A percentile compares a stretch with the other conserved stretches of the same genome.
Conservation (phyloP, 2,113 vertebrate species). For the Addax nasomaculatus region DNA sequence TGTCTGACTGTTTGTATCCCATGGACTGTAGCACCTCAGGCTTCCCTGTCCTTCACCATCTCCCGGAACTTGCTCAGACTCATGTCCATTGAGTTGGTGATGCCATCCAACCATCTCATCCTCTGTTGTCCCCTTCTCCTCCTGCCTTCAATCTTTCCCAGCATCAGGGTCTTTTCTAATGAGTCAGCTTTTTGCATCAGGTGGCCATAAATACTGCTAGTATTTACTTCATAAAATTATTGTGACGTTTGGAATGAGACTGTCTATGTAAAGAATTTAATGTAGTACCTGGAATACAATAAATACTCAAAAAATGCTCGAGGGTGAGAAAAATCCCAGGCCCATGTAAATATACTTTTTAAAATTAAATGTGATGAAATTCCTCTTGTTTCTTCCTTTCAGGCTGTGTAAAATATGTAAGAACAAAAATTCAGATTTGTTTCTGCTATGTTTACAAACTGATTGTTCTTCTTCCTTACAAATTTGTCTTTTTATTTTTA, state of each 20-base stretch:
- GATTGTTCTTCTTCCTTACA: neutral
- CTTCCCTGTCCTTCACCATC: neutral
- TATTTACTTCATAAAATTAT: neutral
- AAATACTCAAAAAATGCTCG: neutral
- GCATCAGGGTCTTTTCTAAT: neutral
- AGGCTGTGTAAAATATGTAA: neutral
- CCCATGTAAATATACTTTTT: neutral
- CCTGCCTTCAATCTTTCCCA: neutral
- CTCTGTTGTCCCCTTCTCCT: neutral
- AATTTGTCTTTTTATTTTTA: neutral
- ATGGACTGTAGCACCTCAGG: neutral
- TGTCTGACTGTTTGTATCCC: neutral
- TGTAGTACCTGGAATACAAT: neutral
- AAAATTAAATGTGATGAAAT: neutral
- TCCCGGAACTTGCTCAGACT: neutral
- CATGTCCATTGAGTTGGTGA: neutral
- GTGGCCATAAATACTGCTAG: neutral
- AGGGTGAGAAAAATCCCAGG: neutral
- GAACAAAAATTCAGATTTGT: neutral
- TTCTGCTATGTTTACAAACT: neutral
- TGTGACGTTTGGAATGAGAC: neutral
- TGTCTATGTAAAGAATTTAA: neutral
- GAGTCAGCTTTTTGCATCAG: neutral
- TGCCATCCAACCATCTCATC: neutral
- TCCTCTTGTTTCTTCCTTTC: neutral